phyloP scores from a whole-genome alignment of 1,140 invertebrate species.

The Bombus affinis region DNA sequence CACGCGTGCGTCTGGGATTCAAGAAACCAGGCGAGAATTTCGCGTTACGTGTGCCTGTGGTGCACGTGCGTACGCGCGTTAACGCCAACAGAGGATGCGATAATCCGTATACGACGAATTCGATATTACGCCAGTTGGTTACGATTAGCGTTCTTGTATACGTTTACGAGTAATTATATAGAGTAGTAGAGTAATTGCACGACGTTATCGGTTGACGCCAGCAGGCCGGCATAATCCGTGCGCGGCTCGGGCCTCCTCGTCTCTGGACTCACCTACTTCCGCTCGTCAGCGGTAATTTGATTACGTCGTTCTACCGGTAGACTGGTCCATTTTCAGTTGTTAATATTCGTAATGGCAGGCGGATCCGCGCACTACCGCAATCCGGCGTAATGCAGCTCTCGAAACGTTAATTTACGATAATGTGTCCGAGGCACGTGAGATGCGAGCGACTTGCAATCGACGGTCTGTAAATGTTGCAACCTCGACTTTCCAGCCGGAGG shows the following conservation, averaged over 20 bases:
- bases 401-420: conserved; percentile 51
- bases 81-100: not conserved
- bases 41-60: too few relatives aligned
- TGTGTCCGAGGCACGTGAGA: conserved; percentile 32
- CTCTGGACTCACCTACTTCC: conserved; percentile 24
- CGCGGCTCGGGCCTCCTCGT: not conserved
- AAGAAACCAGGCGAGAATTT: not conserved
- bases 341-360: conserved; percentile 49
- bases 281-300: conserved; percentile 40
- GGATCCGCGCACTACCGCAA: not conserved
- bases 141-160: conserved; percentile 5
- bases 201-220: conserved; percentile 19
- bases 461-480: not conserved
- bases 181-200: conserved; percentile 18
- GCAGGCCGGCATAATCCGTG: not conserved
- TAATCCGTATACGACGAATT: not conserved
- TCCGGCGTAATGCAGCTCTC: conserved; percentile 36
- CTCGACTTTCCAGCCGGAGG: too few relatives aligned
- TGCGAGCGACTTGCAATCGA: not conserved
- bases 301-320: conserved; percentile 28
- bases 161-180: conserved; percentile 26
- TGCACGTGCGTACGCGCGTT: not conserved
- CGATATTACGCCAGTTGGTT: conserved; percentile 14
- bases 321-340: conserved; percentile 48
- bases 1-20: not conserved